Evolutionary conservation across 1,140 invertebrate species (phyloP).

Genomic region (Drosophila pandora): DNA sequence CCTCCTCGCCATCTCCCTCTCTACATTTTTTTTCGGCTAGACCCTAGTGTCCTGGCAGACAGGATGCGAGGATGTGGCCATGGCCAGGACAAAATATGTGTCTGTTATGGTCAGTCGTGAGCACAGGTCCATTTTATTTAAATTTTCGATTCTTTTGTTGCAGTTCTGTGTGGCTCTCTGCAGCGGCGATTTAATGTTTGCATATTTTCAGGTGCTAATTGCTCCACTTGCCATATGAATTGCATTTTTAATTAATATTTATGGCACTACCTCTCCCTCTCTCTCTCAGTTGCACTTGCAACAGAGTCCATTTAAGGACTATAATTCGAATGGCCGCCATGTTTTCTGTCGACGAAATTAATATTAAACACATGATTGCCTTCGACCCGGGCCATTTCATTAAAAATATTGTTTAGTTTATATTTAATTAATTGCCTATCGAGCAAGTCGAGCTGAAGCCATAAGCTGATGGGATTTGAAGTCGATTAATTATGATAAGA

Average conservation of each 20-base stretch:
- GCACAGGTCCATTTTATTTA: slow-evolving; percentile 59
- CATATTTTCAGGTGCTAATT: slow-evolving; percentile 84
- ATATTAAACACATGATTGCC: slow-evolving; percentile 83
- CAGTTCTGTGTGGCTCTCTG: slow-evolving; percentile 34
- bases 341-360: slow-evolving; percentile 76
- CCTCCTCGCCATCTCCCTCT: slow-evolving; percentile 1
- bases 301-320: neutral
- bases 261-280: slow-evolving; percentile 20
- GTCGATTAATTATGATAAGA: neutral
- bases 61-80: slow-evolving; percentile 63
- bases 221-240: slow-evolving; percentile 83
- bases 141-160: slow-evolving; percentile 57
- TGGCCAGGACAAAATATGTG: slow-evolving; percentile 82
- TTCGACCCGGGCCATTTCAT: slow-evolving; percentile 71
- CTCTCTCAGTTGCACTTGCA: neutral
- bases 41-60: slow-evolving; percentile 43
- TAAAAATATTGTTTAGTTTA: slow-evolving; percentile 83
- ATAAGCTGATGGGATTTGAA: slow-evolving; percentile 40
- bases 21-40: slow-evolving; percentile 32
- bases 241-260: slow-evolving; percentile 83
- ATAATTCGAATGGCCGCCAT: slow-evolving; percentile 64
- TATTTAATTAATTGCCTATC: slow-evolving; percentile 73
- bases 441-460: slow-evolving; percentile 48
- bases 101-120: slow-evolving; percentile 76
- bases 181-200: slow-evolving; percentile 81